phyloP scores from a whole-genome alignment of 2,113 vertebrate species.

The Varanus komodoensis region DNA sequence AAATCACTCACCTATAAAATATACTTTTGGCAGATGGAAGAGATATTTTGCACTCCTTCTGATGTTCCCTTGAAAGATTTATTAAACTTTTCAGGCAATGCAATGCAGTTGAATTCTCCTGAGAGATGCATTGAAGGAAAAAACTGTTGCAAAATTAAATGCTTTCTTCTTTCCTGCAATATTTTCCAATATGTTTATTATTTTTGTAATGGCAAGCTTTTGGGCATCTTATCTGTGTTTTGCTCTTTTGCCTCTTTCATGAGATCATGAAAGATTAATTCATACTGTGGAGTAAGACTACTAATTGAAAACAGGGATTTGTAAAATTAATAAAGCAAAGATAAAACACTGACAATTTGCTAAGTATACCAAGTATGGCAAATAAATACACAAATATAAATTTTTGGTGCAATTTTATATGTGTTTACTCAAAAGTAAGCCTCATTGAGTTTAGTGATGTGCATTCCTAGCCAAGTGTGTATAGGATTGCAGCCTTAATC shows the following conservation, averaged over 20 bases:
- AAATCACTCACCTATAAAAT: not conserved
- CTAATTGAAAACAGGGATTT: not conserved
- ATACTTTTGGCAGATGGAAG: not conserved
- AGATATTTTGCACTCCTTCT: not conserved
- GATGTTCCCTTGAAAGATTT: conserved; percentile 4
- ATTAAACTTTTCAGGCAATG: conserved; percentile 1
- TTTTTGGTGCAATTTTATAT: not conserved
- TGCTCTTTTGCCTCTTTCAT: not conserved
- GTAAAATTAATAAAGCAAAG: not conserved
- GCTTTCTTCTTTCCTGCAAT: not conserved
- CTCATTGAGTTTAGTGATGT: not conserved
- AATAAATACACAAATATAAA: not conserved
- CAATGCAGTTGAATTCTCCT: not conserved
- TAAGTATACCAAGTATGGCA: not conserved
- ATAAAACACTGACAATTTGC: not conserved
- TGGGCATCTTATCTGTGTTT: not conserved
- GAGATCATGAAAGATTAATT: not conserved
- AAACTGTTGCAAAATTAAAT: not conserved
- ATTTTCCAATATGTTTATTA: not conserved
- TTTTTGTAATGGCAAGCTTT: not conserved
- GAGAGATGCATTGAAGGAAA: not conserved
- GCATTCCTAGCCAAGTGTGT: not conserved
- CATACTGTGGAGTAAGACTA: not conserved
- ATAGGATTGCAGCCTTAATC: not conserved
- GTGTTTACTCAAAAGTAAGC: not conserved